These are phyloP conservation scores for Phalacrocorax aristotelis DNA, from an alignment of 2,113 vertebrate genomes.

Conservation along the genomic window DNA sequence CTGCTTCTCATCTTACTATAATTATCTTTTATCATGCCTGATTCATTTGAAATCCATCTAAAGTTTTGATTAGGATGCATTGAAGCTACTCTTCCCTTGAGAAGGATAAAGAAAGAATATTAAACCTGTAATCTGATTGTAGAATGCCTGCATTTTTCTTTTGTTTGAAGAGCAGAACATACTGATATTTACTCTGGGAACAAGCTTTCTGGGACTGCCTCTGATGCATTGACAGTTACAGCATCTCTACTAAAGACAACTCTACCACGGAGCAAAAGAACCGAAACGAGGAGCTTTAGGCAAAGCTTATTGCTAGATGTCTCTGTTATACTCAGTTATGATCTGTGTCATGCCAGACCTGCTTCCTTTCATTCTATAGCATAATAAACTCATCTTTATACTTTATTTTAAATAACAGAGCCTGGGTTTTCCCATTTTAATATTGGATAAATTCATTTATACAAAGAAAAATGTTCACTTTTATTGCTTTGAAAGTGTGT, in stretches of 20 bases:
- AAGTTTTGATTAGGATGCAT: not conserved
- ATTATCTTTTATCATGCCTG: not conserved
- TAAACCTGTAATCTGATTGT: constrained; percentile 11
- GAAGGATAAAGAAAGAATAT: not conserved
- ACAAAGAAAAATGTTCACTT: not conserved
- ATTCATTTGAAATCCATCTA: not conserved
- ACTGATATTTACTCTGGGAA: not conserved
- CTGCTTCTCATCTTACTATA: not conserved
- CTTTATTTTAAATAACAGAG: not conserved
- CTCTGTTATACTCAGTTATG: not conserved
- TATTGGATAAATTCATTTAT: not conserved
- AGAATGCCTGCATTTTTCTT: not conserved
- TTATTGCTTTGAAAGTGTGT: not conserved
- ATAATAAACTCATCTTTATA: not conserved
- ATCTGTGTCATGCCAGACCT: not conserved
- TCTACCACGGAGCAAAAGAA: not conserved
- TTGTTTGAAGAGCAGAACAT: not conserved
- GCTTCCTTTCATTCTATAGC: not conserved
- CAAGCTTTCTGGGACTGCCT: not conserved
- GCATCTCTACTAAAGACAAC: not conserved
- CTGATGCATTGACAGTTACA: not conserved
- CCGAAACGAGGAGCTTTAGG: not conserved
- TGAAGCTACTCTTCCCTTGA: not conserved
- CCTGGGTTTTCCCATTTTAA: not conserved
- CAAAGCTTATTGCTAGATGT: not conserved